Evolutionary conservation across 1,140 invertebrate species (phyloP).

Genomic region (Nylanderia fulva): DNA sequence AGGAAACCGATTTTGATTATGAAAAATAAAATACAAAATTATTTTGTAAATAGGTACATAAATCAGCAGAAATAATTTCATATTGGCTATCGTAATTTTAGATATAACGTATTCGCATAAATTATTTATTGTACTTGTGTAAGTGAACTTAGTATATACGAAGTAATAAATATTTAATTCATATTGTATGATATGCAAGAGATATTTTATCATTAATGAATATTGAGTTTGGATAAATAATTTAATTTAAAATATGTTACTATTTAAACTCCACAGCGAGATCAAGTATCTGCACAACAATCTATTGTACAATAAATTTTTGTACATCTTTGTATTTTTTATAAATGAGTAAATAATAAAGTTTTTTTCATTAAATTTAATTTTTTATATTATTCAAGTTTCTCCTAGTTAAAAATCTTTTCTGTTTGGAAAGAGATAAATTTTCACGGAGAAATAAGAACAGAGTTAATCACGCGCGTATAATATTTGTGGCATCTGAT

Average conservation of each 20-base stretch:
- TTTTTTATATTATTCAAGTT: not conserved
- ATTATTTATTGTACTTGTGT: conserved; percentile 38
- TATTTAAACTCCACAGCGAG: conserved; percentile 13
- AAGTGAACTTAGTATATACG: not conserved
- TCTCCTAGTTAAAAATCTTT: not conserved
- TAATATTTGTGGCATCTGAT: not conserved
- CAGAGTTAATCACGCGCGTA: not conserved
- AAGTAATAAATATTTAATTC: conserved; percentile 30
- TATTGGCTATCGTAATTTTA: conserved; percentile 28
- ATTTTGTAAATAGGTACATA: conserved; percentile 63
- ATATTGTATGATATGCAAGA: not conserved
- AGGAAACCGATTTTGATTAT: conserved; percentile 61
- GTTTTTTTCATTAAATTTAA: conserved; percentile 10
- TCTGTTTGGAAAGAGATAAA: not conserved
- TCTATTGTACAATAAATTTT: conserved; percentile 31
- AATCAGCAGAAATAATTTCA: conserved; percentile 47
- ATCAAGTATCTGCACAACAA: conserved; percentile 49
- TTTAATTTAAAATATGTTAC: conserved; percentile 24
- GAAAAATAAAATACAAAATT: conserved; percentile 6
- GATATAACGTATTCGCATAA: not conserved
- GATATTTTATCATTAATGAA: conserved; percentile 43
- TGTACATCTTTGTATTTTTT: conserved; percentile 65
- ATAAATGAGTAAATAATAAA: conserved; percentile 57
- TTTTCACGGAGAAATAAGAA: not conserved
- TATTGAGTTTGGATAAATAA: not conserved